Conservation (phyloP, 92 coral and sea anemone species). For the Pocillopora meandrina region DNA sequence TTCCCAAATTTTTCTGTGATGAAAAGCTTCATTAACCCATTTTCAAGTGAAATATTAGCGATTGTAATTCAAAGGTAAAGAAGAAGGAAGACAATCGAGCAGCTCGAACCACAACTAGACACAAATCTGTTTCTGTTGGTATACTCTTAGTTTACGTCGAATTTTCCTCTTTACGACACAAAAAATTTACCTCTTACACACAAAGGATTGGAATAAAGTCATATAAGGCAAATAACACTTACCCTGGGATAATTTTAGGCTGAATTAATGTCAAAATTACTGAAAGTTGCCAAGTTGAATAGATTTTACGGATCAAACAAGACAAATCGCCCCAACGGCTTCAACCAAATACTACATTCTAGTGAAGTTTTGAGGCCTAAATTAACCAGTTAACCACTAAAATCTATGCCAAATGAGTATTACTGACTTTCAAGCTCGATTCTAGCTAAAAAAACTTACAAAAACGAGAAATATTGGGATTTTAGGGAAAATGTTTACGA, state of each 20-base stretch:
- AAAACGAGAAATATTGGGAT: constrained; percentile 38
- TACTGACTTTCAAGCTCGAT: neutral
- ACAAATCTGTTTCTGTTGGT: constrained; percentile 1
- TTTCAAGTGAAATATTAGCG: constrained; percentile 5
- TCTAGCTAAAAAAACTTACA: constrained; percentile 4
- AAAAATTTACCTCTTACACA: neutral
- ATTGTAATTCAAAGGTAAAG: constrained; percentile 23
- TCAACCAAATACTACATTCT: constrained; percentile 6
- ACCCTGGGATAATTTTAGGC: neutral
- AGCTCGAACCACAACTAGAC: neutral
- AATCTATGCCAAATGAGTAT: constrained; percentile 8
- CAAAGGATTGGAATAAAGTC: neutral
- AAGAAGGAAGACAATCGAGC: constrained; percentile 12
- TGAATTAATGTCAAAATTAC: constrained; percentile 10
- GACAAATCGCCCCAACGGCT: constrained; percentile 4
- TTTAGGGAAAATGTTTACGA: constrained; percentile 81
- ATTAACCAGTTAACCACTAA: constrained; percentile 5
- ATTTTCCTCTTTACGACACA: neutral
- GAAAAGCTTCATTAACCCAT: too few species aligned
- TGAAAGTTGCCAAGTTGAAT: constrained; percentile 29
- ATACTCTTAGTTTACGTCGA: neutral
- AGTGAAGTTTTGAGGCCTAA: neutral
- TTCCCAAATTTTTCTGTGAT: neutral
- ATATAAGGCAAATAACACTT: neutral
- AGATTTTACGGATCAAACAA: constrained; percentile 19